phyloP scores from a whole-genome alignment of 1,140 invertebrate genomes.

The Diorhabda carinulata region DNA sequence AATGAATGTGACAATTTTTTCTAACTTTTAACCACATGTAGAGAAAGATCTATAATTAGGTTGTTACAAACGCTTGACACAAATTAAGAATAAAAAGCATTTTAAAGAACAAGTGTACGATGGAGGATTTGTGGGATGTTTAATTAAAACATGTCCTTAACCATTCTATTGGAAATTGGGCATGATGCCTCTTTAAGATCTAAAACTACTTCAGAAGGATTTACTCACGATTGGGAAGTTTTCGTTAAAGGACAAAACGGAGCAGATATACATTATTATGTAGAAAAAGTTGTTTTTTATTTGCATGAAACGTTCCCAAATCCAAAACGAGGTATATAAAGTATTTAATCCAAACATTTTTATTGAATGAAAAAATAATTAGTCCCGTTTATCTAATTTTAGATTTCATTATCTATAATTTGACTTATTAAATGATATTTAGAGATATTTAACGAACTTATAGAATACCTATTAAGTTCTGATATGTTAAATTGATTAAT shows the following conservation, averaged over 20 bases:
- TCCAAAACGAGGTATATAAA: conserved; percentile 71
- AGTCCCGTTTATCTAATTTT: too few relatives aligned
- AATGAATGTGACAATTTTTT: not conserved
- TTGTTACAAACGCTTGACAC: conserved; percentile 20
- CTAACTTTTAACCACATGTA: conserved; percentile 23
- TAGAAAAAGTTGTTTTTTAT: conserved; percentile 92
- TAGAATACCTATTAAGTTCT: too few relatives aligned
- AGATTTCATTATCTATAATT: too few relatives aligned
- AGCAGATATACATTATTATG: conserved; percentile 81
- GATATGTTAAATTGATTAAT: too few relatives aligned
- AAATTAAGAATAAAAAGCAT: conserved; percentile 20
- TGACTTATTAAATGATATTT: too few relatives aligned
- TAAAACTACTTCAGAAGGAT: conserved; percentile 79
- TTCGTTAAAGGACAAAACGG: conserved; percentile 85
- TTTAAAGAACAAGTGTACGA: conserved; percentile 24
- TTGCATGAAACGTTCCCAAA: conserved; percentile 90
- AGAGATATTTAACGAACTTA: too few relatives aligned
- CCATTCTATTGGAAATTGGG: conserved; percentile 87
- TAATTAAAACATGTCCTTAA: conserved; percentile 60
- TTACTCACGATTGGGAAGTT: conserved; percentile 97
- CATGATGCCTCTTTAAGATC: conserved; percentile 77
- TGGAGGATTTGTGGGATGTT: conserved; percentile 23
- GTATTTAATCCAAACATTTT: too few relatives aligned
- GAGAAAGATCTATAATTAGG: conserved; percentile 32
- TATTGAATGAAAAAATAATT: too few relatives aligned